phyloP scores from a whole-genome alignment of 2,888 invertebrate genomes.

The Mythimna albipuncta region DNA sequence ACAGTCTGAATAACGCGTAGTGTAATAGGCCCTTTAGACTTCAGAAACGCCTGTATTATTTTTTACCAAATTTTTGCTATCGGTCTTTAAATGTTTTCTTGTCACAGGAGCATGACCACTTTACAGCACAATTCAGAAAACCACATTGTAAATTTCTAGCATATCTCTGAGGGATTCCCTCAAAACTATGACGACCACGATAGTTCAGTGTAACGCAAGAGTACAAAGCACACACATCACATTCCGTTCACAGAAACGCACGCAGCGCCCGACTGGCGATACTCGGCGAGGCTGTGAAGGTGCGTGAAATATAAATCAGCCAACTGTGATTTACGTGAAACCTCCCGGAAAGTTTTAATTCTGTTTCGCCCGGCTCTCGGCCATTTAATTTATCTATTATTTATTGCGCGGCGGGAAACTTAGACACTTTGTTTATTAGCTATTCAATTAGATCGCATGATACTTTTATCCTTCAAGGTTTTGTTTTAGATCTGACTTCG shows the following conservation, averaged over 20 bases:
- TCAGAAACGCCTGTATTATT: no score
- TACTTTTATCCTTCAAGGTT: conserved; percentile 63
- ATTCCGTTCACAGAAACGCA: conserved; percentile 61
- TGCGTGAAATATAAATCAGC: conserved; percentile 88
- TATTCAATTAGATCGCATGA: conserved; percentile 79
- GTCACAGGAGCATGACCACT: background rate
- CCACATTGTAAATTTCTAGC: background rate
- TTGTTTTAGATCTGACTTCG: conserved; percentile 40
- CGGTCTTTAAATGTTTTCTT: no score
- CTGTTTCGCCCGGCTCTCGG: conserved; percentile 79
- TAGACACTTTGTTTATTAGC: conserved; percentile 82
- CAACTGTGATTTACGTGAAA: conserved; percentile 85
- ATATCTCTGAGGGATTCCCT: no score
- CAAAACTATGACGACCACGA: conserved; percentile 7
- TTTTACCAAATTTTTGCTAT: no score
- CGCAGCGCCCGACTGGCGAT: conserved; percentile 48
- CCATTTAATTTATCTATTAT: conserved; percentile 87
- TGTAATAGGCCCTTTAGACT: no score
- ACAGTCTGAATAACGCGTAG: no score
- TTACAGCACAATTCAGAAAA: background rate
- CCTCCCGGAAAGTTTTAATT: conserved; percentile 87
- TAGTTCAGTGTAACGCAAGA: conserved; percentile 28
- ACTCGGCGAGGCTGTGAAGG: conserved; percentile 68
- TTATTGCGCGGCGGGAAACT: conserved; percentile 80
- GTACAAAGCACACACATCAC: conserved; percentile 50